These are phyloP conservation scores for Erinaceus europaeus DNA, from an alignment of 2,113 vertebrate species.

Conservation along the genomic window DNA sequence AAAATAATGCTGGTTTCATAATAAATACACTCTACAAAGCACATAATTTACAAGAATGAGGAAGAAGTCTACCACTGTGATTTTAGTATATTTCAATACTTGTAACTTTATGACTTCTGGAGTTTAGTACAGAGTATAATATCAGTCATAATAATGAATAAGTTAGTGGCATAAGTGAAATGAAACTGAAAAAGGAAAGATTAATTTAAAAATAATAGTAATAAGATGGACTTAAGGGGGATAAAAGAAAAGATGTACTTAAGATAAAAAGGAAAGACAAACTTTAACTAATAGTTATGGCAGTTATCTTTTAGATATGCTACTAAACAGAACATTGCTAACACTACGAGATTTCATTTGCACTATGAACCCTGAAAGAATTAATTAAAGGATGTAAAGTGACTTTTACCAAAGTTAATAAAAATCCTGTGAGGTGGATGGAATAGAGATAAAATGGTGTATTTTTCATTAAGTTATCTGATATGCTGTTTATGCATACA, in stretches of 20 bases:
- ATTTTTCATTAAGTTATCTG: slow-evolving; percentile 16
- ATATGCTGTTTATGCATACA: neutral
- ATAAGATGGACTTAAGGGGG: too few relatives aligned
- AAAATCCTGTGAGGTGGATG: neutral
- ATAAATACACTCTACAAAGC: neutral
- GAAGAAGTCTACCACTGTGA: neutral
- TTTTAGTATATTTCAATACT: neutral
- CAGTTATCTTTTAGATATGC: neutral
- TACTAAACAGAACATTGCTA: neutral
- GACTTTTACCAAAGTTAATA: neutral
- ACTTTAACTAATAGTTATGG: too few relatives aligned
- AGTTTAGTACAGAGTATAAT: neutral
- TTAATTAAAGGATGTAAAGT: slow-evolving; percentile 27
- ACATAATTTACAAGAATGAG: neutral
- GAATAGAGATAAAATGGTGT: neutral
- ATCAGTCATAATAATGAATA: slow-evolving; percentile 22
- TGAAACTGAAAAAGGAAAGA: too few relatives aligned
- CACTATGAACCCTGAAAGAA: slow-evolving; percentile 28
- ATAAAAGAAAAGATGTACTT: neutral
- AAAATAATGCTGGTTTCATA: neutral
- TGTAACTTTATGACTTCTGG: neutral
- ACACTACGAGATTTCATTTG: slow-evolving; percentile 10
- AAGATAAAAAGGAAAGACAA: slow-evolving; percentile 33
- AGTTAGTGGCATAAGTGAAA: neutral
- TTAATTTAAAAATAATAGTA: too few relatives aligned